Evolutionary conservation across 1,140 invertebrate species (phyloP), one percentile per base, ranked within the genome.

Genomic region (Papilio polyxenes): DNA sequence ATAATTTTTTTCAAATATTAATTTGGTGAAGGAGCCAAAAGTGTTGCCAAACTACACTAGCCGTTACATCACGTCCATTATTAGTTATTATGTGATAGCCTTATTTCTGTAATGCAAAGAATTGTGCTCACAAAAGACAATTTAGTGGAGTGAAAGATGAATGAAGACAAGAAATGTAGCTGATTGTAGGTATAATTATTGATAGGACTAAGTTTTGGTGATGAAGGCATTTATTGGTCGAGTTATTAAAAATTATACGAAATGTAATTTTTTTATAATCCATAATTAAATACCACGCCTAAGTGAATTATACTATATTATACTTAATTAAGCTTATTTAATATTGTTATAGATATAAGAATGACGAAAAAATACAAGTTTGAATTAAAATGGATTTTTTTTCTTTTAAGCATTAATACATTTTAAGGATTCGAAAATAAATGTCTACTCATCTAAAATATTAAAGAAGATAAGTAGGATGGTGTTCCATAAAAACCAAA

Each of bases 41-140:
- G 86, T 89, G 91, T 89, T 93, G 92, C 92, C 92, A 94, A 94
- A 94, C 86, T 87, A 82, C 82, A 87, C 75, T 82, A 87, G 86
- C 88, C 86, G 87, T 92, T 88, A 81, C 89, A 88, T 92, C 88
- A 81, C 89, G 90, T 93, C 90, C 88, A 89, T 91, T 72, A 84
- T 74, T 87, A 87, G 81, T 62, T 83, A 82, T 82, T 85, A 81
- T 82, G 7, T 80, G 77, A 74, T 83, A 69, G 80, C 85, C 85
- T 85, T 84, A 84, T 87, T 89, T 83, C 81, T 84, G 76, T 85
- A 89, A 87, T 82, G 83, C 80, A 86, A 78, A 82, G 85, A 87
- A 85, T 82, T 89, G 85, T 92, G 92, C 92, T 94, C 92, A 94
- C 88, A 93, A 93, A 93, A 94, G 91, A 94, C 92, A 94, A 92